Conservation (phyloP, 2,888 invertebrate genomes). For the Mythimna lalbum region DNA sequence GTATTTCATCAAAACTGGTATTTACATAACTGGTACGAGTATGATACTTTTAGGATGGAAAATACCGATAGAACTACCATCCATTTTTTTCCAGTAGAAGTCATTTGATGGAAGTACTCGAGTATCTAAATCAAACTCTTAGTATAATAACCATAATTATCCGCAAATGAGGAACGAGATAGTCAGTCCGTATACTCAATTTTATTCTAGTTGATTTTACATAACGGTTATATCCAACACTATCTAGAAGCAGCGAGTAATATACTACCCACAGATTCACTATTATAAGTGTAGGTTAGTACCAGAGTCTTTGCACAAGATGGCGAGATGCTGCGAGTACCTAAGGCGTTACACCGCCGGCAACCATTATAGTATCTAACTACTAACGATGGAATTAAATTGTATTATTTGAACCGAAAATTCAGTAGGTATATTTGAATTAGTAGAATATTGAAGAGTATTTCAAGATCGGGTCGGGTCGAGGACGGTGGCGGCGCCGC, state of each 20-base stretch:
- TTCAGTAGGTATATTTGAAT: background rate
- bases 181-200: background rate
- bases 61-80: background rate
- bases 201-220: conserved; percentile 6
- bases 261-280: conserved; percentile 35
- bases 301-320: conserved; percentile 75
- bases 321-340: conserved; percentile 76
- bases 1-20: background rate
- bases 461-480: background rate
- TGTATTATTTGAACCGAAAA: background rate
- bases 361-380: conserved; percentile 34
- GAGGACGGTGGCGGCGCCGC: background rate
- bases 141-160: background rate
- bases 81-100: too few species aligned
- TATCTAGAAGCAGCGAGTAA: conserved; percentile 11
- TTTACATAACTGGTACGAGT: background rate
- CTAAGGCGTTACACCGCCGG: conserved; percentile 39
- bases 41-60: background rate
- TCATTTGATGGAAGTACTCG: background rate
- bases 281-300: conserved; percentile 57
- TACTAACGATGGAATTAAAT: conserved; percentile 22
- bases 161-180: background rate
- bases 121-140: background rate
- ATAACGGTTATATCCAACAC: background rate
- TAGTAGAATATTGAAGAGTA: background rate